Evolutionary conservation across 2,113 vertebrate genomes (phyloP), one percentile per base, ranked within the genome.

Genomic region (Oreocharis arfaki): DNA sequence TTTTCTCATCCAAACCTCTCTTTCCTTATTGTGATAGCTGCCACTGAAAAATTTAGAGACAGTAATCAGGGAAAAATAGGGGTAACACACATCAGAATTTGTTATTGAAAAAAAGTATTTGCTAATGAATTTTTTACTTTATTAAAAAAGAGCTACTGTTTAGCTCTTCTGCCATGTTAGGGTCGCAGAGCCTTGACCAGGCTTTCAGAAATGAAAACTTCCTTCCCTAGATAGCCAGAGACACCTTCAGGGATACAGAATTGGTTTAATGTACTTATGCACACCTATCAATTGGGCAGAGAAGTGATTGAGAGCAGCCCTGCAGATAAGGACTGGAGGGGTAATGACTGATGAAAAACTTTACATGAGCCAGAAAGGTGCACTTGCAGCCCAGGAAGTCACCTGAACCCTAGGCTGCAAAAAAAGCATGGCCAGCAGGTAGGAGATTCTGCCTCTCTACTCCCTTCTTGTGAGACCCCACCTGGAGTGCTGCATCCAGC

Each of bases 1-100:
- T 94, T 77, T 89, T 96, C 89, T 75, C 89, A 86, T 93, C 83
- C 92, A 96, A 64, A 44, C 64, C 33, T 93, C 61, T 79, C 60
- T 35, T 87, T 93, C 30, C 64, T 95, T 89, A 74, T 68, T 6
- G 1, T 90, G 60, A 87, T 91, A 93, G 93, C 91, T 96, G 84
- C 94, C 84, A 75, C 91, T 84, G 83, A 90, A 93, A 95, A 92
- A 78, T 52, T n/a, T 63, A 67, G 81, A 59, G 57, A 59, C 11
- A 37, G 12, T 55, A 63, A 67, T 67, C 52, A 52, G 49, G 49
- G 33, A 59, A 95, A 84, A 87, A 76, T 20, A 56, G 27, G 39
- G 33, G 20, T 89, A 84, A 50, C 23, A 77, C 60, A 70, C 56
- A 67, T 79, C 42, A 67, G 73, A 95, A 71, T 67, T 67, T 47